Evolutionary conservation across 2,797 vertebrate genomes (phyloP).

Genomic region (Pseudopleuronectes americanus): DNA sequence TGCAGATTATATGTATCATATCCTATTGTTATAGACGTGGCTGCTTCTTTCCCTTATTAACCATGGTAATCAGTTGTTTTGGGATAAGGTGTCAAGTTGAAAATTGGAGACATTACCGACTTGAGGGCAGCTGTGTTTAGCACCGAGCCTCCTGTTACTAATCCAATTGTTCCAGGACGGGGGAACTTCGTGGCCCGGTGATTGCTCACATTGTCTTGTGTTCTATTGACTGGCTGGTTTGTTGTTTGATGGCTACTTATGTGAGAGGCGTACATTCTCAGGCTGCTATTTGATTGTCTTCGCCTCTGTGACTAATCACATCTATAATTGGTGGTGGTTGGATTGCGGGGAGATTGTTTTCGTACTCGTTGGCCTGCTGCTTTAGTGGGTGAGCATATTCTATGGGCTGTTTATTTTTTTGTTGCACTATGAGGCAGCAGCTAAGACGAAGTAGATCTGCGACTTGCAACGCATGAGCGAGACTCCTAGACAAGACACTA

Average conservation of each 20-base stretch:
- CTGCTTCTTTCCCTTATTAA: too few relatives aligned
- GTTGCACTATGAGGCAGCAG: too few relatives aligned
- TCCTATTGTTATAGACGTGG: too few relatives aligned
- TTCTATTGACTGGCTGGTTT: constrained; percentile 45
- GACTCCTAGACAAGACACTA: too few relatives aligned
- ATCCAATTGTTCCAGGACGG: constrained; percentile 39
- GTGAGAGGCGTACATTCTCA: constrained; percentile 5
- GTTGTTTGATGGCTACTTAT: neutral
- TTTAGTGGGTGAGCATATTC: constrained; percentile 15
- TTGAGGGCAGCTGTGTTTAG: constrained; percentile 31
- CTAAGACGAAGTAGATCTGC: too few relatives aligned
- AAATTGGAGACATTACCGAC: neutral
- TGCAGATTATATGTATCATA: too few relatives aligned
- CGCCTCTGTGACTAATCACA: constrained; percentile 31
- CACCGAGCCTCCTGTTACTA: constrained; percentile 38
- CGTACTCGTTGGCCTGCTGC: neutral
- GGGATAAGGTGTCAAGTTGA: too few relatives aligned
- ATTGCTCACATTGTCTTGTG: constrained; percentile 34
- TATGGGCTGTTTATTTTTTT: neutral
- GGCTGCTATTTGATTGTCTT: constrained; percentile 8
- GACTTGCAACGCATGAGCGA: too few relatives aligned
- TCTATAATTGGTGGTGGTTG: constrained; percentile 16
- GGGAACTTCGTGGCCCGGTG: constrained; percentile 24
- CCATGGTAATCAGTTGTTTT: too few relatives aligned
- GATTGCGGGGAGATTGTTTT: constrained; percentile 15